Conservation (phyloP, 1,140 invertebrate species). For the Acromyrmex echinatior region DNA sequence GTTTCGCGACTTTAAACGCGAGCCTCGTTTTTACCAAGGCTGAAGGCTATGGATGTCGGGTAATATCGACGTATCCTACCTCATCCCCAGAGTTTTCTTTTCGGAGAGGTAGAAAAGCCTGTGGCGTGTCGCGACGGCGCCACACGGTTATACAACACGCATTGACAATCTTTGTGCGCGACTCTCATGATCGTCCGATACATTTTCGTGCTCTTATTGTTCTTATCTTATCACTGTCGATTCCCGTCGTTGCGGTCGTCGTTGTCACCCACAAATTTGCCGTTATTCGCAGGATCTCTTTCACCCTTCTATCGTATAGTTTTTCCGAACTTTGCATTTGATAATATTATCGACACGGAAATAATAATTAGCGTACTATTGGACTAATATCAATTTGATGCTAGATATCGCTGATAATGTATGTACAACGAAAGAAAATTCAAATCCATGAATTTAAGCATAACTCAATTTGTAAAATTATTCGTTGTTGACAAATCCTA, state of each 20-base stretch:
- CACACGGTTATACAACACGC: constrained; percentile 28
- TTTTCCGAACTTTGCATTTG: background rate
- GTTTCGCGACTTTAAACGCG: constrained; percentile 36
- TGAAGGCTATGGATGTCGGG: constrained; percentile 7
- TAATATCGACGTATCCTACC: constrained; percentile 47
- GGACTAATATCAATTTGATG: background rate
- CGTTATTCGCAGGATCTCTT: background rate
- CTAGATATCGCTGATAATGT: background rate
- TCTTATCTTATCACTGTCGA: constrained; percentile 54
- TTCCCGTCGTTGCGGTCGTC: background rate
- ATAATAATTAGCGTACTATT: background rate
- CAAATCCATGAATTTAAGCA: background rate
- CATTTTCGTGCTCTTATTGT: constrained; percentile 57
- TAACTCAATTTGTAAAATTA: background rate
- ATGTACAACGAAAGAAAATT: too few species aligned
- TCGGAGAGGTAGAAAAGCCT: constrained; percentile 9
- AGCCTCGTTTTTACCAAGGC: constrained; percentile 34
- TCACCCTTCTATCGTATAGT: background rate
- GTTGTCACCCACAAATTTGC: constrained; percentile 8
- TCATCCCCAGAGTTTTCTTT: background rate
- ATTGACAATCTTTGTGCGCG: constrained; percentile 48
- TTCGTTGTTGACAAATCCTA: background rate
- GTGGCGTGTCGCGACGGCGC: constrained; percentile 65
- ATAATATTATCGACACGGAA: background rate
- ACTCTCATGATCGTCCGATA: constrained; percentile 34